Percentiles rank a stretch among this genome's conserved stretches.
phyloP scores from a whole-genome alignment of 1,140 invertebrate species.

The Euborellia annulipes region DNA sequence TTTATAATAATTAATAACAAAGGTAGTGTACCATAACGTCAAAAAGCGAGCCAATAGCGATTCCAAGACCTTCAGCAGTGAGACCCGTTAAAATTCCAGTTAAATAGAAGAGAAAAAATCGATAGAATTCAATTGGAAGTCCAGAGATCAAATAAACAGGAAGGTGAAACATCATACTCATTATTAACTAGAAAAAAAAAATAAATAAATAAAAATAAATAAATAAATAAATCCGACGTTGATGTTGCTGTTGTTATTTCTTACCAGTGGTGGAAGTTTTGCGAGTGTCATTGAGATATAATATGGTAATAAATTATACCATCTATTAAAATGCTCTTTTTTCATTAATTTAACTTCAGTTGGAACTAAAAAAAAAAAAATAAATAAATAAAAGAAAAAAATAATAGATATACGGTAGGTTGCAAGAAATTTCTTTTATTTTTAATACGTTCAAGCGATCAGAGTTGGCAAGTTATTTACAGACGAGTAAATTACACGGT shows the following conservation, averaged over 20 bases:
- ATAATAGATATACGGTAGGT: too few relatives aligned
- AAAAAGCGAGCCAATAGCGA: slow-evolving; percentile 50
- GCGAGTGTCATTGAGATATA: slow-evolving; percentile 61
- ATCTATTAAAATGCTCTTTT: slow-evolving; percentile 67
- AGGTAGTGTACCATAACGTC: slow-evolving; percentile 58
- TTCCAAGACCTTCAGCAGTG: slow-evolving; percentile 58
- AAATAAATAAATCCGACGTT: not conserved
- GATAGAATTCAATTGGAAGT: slow-evolving; percentile 30
- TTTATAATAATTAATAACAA: too few relatives aligned
- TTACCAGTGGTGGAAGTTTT: slow-evolving; percentile 36
- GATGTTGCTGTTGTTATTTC: slow-evolving; percentile 2
- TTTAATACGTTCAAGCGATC: too few relatives aligned
- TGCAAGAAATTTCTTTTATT: too few relatives aligned
- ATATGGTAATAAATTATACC: slow-evolving; percentile 64
- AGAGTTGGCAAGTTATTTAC: too few relatives aligned
- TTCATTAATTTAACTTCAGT: slow-evolving; percentile 62
- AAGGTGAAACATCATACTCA: slow-evolving; percentile 38
- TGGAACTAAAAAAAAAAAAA: slow-evolving; percentile 41
- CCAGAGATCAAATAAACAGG: slow-evolving; percentile 43
- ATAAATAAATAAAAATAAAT: not conserved
- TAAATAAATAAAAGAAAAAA: not conserved
- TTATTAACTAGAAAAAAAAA: slow-evolving; percentile 25
- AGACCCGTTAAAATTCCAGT: slow-evolving; percentile 49
- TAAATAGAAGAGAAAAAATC: slow-evolving; percentile 45
- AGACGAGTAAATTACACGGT: too few relatives aligned